Conservation (phyloP, 2,113 vertebrate species). For the Sinocyclocheilus grahami region DNA sequence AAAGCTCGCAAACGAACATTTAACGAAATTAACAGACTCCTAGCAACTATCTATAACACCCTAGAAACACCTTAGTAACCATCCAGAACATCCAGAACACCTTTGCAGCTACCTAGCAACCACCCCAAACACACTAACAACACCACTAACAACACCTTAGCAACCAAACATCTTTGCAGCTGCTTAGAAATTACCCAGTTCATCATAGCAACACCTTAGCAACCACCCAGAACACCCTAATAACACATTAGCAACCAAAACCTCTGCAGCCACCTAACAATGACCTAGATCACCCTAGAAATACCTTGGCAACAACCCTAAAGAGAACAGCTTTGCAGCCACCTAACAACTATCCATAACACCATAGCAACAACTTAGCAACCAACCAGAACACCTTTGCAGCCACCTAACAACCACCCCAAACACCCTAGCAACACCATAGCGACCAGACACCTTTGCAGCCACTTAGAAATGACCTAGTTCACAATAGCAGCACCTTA, state of each 20-base stretch:
- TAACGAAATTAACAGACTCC: no score
- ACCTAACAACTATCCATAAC: not conserved
- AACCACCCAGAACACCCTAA: not conserved
- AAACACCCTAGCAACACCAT: not conserved
- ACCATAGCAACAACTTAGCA: not conserved
- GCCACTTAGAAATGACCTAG: no score
- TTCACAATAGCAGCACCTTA: not conserved
- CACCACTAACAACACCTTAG: not conserved
- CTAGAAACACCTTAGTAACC: not conserved
- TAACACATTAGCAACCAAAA: not conserved
- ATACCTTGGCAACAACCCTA: not conserved
- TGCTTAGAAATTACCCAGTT: not conserved
- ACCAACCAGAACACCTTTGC: not conserved
- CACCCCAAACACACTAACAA: not conserved
- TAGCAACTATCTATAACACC: not conserved
- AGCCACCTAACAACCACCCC: not conserved
- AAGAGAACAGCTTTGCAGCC: no score
- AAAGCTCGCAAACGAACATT: no score
- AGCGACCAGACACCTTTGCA: not conserved
- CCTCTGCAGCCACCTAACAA: not conserved
- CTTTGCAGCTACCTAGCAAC: not conserved
- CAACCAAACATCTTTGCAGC: not conserved
- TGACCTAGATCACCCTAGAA: not conserved
- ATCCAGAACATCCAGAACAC: not conserved
- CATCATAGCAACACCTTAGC: not conserved